Evolutionary conservation across 92 coral and sea anemone species (phyloP).

Genomic region (Anthopleura xanthogrammica): DNA sequence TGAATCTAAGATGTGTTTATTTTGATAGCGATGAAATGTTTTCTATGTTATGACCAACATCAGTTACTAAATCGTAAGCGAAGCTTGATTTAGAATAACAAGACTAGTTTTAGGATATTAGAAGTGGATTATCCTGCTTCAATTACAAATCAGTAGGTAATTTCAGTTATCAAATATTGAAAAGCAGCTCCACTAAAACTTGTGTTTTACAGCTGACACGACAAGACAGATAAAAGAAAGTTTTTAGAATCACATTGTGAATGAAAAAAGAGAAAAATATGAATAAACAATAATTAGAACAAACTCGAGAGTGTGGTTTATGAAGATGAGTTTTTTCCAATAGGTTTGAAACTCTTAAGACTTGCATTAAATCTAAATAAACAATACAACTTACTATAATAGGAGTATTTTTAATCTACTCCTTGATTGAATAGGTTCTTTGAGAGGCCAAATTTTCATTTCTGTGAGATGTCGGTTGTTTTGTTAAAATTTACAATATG

Average conservation of each 20-base stretch:
- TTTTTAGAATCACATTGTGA: not conserved
- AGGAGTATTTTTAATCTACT: conserved; percentile 6
- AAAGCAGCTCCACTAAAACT: not conserved
- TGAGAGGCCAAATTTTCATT: conserved; percentile 24
- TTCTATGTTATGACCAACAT: not conserved
- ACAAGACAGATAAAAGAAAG: not conserved
- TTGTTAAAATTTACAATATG: conserved; percentile 19
- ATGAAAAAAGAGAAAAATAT: not conserved
- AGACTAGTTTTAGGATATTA: conserved; percentile 1
- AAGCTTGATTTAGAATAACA: not conserved
- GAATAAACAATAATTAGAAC: not conserved
- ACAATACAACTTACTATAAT: conserved; percentile 2
- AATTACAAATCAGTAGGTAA: not conserved
- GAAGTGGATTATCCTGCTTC: not conserved
- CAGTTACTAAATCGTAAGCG: not conserved
- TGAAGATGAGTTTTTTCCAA: not conserved
- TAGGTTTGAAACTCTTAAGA: not conserved
- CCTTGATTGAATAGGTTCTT: conserved; percentile 14
- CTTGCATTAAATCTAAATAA: conserved; percentile 4
- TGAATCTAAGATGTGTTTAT: not conserved
- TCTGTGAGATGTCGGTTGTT: conserved; percentile 11
- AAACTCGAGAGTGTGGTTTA: not conserved
- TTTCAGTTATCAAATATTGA: not conserved
- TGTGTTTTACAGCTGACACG: not conserved
- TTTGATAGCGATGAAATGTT: not conserved